These are phyloP conservation scores for Coilia nasus DNA, from an alignment of 2,797 vertebrate genomes.

Conservation along the genomic window DNA sequence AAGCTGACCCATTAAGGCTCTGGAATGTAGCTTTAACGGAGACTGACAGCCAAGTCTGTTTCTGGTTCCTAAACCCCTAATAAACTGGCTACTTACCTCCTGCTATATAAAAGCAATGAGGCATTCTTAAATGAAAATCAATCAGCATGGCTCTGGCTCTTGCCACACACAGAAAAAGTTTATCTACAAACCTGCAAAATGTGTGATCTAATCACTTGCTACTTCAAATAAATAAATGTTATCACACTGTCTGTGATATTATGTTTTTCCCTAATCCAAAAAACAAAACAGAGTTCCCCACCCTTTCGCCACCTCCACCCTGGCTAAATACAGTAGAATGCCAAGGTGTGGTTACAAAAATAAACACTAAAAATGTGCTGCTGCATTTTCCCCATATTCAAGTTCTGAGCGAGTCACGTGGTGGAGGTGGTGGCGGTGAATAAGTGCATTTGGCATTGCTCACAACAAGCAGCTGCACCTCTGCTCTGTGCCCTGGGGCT, in stretches of 20 bases:
- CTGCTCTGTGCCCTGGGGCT: background rate
- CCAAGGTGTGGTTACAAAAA: slow-evolving; percentile 53
- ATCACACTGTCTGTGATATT: slow-evolving; percentile 24
- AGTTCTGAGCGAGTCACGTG: slow-evolving; percentile 45
- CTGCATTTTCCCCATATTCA: slow-evolving; percentile 53
- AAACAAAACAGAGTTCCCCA: slow-evolving; percentile 51
- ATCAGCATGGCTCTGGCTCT: slow-evolving; percentile 13
- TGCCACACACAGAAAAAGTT: background rate
- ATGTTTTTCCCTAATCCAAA: slow-evolving; percentile 25
- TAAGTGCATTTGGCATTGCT: slow-evolving; percentile 38
- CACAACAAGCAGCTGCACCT: slow-evolving; percentile 20
- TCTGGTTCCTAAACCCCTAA: slow-evolving; percentile 52
- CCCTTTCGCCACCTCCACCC: slow-evolving; percentile 62
- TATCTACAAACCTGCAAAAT: slow-evolving; percentile 5
- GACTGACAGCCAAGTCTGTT: slow-evolving; percentile 55
- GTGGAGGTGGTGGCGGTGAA: background rate
- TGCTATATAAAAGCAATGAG: slow-evolving; percentile 43
- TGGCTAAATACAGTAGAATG: slow-evolving; percentile 57
- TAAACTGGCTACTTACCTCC: slow-evolving; percentile 49
- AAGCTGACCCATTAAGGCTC: slow-evolving; percentile 49
- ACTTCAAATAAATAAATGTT: slow-evolving; percentile 1
- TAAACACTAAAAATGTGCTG: slow-evolving; percentile 58
- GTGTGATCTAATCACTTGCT: background rate
- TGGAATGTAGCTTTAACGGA: slow-evolving; percentile 54
- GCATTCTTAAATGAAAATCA: slow-evolving; percentile 41